These are phyloP conservation scores for Melieria crassipennis DNA, from an alignment of 2,888 invertebrate genomes.

Conservation along the genomic window DNA sequence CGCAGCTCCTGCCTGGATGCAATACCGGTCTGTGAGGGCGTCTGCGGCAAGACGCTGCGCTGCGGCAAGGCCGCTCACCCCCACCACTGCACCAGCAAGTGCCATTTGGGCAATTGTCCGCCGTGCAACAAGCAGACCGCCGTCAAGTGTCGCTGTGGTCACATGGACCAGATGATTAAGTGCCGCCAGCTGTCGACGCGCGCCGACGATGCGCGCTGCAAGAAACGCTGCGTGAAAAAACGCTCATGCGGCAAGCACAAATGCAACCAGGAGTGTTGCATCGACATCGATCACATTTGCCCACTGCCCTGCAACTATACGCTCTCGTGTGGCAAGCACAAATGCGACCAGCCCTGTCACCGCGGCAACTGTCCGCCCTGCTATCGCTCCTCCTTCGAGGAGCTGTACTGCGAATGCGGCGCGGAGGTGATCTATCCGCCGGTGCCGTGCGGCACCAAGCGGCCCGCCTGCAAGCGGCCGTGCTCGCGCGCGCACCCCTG, in stretches of 20 bases:
- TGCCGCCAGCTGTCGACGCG: constrained; percentile 78
- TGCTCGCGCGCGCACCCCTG: constrained; percentile 83
- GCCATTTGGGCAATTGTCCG: constrained; percentile 79
- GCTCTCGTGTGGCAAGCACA: constrained; percentile 87
- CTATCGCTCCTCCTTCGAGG: constrained; percentile 83
- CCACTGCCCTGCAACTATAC: constrained; percentile 82
- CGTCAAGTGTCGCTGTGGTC: constrained; percentile 86
- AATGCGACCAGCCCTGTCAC: constrained; percentile 90
- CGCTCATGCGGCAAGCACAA: constrained; percentile 88
- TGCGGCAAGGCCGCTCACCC: constrained; percentile 76
- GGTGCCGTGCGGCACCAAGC: constrained; percentile 89
- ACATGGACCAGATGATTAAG: constrained; percentile 82
- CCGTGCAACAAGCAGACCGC: constrained; percentile 79
- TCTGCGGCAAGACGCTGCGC: constrained; percentile 72
- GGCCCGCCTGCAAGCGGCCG: constrained; percentile 80
- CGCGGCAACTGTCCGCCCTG: constrained; percentile 85
- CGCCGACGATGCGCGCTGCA: constrained; percentile 82
- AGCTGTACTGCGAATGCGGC: constrained; percentile 92
- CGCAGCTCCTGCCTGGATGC: constrained; percentile 81
- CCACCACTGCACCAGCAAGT: constrained; percentile 73
- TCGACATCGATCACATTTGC: constrained; percentile 87
- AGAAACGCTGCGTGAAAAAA: constrained; percentile 90
- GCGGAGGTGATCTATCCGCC: constrained; percentile 88
- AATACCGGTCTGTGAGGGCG: constrained; percentile 81
- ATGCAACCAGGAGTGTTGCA: constrained; percentile 90